Evolutionary conservation across 2,888 invertebrate species (phyloP).

Genomic region (Troides oblongomaculatus): DNA sequence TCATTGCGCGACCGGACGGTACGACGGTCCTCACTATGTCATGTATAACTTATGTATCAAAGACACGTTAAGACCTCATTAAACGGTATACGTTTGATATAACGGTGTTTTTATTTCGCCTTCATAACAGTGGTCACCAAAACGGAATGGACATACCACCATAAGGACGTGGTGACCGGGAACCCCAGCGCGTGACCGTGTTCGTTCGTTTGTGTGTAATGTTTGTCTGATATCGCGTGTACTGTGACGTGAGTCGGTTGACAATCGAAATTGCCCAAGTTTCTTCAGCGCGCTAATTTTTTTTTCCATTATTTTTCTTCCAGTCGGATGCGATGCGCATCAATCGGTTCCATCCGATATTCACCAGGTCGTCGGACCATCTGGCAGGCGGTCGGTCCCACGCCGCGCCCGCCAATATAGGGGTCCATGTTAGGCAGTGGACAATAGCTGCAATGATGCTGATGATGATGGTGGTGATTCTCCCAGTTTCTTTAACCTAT

Average conservation of each 20-base stretch:
- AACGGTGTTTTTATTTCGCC: constrained; percentile 69
- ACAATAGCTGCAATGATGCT: too few species aligned
- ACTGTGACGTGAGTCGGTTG: constrained; percentile 17
- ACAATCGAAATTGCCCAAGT: constrained; percentile 54
- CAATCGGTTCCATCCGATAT: too few species aligned
- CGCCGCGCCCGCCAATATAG: too few species aligned
- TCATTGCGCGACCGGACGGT: constrained; percentile 54
- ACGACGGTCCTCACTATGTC: constrained; percentile 43
- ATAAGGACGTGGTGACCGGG: constrained; percentile 54
- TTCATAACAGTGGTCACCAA: constrained; percentile 40
- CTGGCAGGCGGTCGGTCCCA: too few species aligned
- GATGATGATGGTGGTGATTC: constrained; percentile 21
- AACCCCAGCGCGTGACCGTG: constrained; percentile 35
- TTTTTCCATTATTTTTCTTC: constrained; percentile 41
- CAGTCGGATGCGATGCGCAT: constrained; percentile 31
- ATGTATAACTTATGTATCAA: constrained; percentile 60
- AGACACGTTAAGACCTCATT: constrained; percentile 68
- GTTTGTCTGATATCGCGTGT: constrained; percentile 14
- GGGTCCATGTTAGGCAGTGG: too few species aligned
- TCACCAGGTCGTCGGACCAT: too few species aligned
- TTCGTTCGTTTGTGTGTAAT: constrained; percentile 3
- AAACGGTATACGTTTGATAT: constrained; percentile 70
- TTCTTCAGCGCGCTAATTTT: constrained; percentile 36
- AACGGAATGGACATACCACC: constrained; percentile 69
- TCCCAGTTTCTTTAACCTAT: constrained; percentile 38